Evolutionary conservation across 2,797 vertebrate species (phyloP), one percentile per base, ranked within the genome.

Genomic region (Pelodytes ibericus): DNA sequence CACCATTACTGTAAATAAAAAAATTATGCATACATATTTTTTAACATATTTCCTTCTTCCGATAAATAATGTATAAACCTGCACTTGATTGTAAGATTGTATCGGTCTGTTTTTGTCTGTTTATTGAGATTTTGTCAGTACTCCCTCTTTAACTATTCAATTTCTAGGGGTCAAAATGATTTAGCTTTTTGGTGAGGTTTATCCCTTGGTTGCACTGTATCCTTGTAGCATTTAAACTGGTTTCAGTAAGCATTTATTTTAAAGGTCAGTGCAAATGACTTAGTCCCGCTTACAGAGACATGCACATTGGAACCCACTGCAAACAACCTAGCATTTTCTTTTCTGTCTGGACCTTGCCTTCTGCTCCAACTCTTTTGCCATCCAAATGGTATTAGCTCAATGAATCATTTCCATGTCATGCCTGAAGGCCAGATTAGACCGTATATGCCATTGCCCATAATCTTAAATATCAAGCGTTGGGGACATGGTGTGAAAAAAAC

Each of bases 241-340:
- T 49, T 61, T 69, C 25, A 44, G 18, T 10, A 9, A 44, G 41
- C 3, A 44, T 44, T 16, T 62, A 33, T 47, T 77, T 59, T 59
- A 77, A 71, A 71, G 75, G 75, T 71, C 68, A 71, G 20, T 58
- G 49, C 6, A 64, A 62, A 71, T n/a, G 5, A 16, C 56, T 31
- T 13, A 13, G 53, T 57, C 30, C 41, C 22, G 47, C 30, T 56
- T 57, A 39, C 33, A 18, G 27, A 13, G 15, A 44, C 47, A 41
- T 61, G 15, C 20, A 44, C 25, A 64, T 44, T 31, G 27, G 15
- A 15, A 53, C 29, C n/a, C 49, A 56, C 15, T 26, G 31, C 3
- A 67, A 60, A 56, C 57, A 29, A 44, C 31, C 56, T 27, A 57
- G 49, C 47, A 8, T 39, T 30, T 56, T 36, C 47, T 60, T 47